A percentile compares a stretch with the other conserved stretches of the same genome.
Conservation (phyloP, 2,113 vertebrate species). For the Trichechus manatus region DNA sequence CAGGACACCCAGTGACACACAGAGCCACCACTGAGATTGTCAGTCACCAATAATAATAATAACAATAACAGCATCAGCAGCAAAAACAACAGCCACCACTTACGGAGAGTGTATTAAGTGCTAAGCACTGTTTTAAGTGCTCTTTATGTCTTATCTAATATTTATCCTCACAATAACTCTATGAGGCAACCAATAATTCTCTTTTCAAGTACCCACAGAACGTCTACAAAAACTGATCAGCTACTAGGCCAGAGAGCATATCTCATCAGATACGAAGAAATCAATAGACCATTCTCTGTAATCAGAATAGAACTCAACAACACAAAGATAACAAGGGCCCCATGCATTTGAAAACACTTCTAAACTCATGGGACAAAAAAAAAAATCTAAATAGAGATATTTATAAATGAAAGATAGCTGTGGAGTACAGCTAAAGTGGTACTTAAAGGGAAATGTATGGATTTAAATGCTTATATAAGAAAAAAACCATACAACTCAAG, state of each 20-base stretch:
- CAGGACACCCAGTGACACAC: not conserved
- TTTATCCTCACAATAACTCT: conserved; percentile 49
- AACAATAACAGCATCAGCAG: not conserved
- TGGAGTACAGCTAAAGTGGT: not conserved
- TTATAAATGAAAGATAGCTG: conserved; percentile 61
- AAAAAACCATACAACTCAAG: conserved; percentile 1
- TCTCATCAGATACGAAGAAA: conserved; percentile 67
- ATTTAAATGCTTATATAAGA: conserved; percentile 38
- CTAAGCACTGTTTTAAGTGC: conserved; percentile 15
- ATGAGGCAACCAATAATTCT: conserved; percentile 44
- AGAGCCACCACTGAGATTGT: not conserved
- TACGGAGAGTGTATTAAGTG: conserved; percentile 15
- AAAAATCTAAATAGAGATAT: conserved; percentile 50
- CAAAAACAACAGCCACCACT: not conserved
- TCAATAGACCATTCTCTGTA: conserved; percentile 48
- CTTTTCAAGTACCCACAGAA: conserved; percentile 13
- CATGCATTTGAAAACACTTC: conserved; percentile 48
- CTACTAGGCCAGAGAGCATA: conserved; percentile 25
- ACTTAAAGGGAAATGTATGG: conserved; percentile 23
- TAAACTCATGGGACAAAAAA: conserved; percentile 36
- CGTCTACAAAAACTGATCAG: conserved; percentile 28
- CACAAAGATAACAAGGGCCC: conserved; percentile 38
- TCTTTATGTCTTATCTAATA: conserved; percentile 31
- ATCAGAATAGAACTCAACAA: conserved; percentile 58
- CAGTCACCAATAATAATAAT: conserved; percentile 18